Base-by-base conservation (phyloP, 2,888 invertebrate genomes). In the Pachymerium ferrugineum region DNA sequence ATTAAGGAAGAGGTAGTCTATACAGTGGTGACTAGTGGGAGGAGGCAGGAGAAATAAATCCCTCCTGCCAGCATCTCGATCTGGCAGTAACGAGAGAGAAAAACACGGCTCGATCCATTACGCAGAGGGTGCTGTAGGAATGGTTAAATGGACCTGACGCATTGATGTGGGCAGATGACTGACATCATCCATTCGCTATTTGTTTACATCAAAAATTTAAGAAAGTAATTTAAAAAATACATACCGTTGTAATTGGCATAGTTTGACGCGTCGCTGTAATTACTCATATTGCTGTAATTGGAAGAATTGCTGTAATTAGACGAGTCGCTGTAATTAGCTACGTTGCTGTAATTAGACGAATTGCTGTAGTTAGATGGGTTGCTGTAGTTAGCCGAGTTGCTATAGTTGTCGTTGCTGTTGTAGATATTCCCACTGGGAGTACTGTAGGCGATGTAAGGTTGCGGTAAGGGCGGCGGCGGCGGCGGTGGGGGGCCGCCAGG, bases 281-380 rank as follows among this genome's bases (percentile, higher is more conserved):
- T 76, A 14, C 73, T 73, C 25, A 76, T 71, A 68, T 76, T 75
- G 72, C 74, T 75, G 68, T 76, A 76, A 47, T 76, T 76, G 3
- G 76, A 76, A 10, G 76, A 76, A 70, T 76, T 76, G 73, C 76
- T 76, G 71, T 76, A 76, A 68, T 75, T 76, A 67, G 76, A 76
- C 19, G 75, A 75, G n/a, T 74, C 75, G 54, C 76, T 75, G 70
- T 75, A 76, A 67, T 75, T 76, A 8, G 76, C 76, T 73, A 76
- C 73, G 74, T 76, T 76, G 73, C 75, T 75, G 33, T 76, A 76
- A 33, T 76, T 76, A 16, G 76, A 76, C 14, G 76, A 69, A 35
- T 76, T 75, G 71, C 74, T 76, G 71, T 76, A 76, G 68, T 76
- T 76, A 47, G 76, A 76, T 6, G 75, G 74, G 47, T 76, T 76